These are phyloP conservation scores for Solenopsis invicta DNA, from an alignment of 1,140 invertebrate genomes.

Conservation along the genomic window DNA sequence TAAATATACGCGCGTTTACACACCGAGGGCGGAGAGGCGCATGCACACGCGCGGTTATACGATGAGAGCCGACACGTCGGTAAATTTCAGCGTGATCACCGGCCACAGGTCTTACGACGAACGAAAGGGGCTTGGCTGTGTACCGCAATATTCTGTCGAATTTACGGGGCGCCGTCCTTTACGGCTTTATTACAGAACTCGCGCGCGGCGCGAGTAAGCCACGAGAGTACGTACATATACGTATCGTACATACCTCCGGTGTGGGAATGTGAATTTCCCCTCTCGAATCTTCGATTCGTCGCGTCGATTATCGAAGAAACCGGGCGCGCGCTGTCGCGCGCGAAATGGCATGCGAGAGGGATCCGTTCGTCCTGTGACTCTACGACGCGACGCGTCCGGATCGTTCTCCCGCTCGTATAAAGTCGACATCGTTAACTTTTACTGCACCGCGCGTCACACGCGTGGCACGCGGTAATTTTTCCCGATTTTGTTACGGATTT, in stretches of 20 bases:
- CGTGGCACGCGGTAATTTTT: not conserved
- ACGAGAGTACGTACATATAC: not conserved
- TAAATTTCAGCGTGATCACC: slow-evolving; percentile 80
- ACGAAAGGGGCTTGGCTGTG: slow-evolving; percentile 69
- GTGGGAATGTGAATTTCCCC: slow-evolving; percentile 11
- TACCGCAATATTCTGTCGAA: slow-evolving; percentile 80
- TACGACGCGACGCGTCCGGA: not conserved
- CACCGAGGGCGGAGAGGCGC: not conserved
- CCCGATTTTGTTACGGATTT: not conserved
- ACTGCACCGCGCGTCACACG: not conserved
- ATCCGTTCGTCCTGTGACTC: slow-evolving; percentile 16
- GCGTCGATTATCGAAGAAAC: slow-evolving; percentile 37
- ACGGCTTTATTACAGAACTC: slow-evolving; percentile 81
- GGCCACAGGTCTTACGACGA: slow-evolving; percentile 71
- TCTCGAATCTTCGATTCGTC: slow-evolving; percentile 30
- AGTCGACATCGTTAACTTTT: slow-evolving; percentile 48
- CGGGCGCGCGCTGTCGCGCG: not conserved
- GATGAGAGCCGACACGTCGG: slow-evolving; percentile 75
- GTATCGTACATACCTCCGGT: not conserved
- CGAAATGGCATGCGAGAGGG: slow-evolving; percentile 12
- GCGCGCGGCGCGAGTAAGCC: slow-evolving; percentile 62
- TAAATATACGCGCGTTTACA: slow-evolving; percentile 64
- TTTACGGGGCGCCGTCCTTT: slow-evolving; percentile 78
- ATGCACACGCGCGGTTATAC: slow-evolving; percentile 62
- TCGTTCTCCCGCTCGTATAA: slow-evolving; percentile 29